Conservation (phyloP, 1,140 invertebrate species). For the Cotesia glomerata region DNA sequence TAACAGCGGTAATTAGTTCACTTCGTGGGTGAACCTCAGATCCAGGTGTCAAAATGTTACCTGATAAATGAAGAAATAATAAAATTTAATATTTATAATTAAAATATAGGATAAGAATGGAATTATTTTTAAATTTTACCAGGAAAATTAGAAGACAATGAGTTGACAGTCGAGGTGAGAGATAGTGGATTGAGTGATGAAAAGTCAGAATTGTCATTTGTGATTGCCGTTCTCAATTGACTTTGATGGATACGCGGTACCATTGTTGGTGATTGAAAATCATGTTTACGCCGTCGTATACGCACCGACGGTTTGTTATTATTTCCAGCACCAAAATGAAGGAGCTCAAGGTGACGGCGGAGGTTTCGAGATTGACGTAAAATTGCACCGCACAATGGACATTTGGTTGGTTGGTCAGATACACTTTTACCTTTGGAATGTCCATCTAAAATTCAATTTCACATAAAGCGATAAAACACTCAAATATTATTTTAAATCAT, state of each 20-base stretch:
- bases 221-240: conserved; percentile 26
- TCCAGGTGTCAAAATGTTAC: no score
- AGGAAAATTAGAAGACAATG: conserved; percentile 43
- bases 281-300: conserved; percentile 36
- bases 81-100: conserved; percentile 4
- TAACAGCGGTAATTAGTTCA: background rate
- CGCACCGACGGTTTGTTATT: conserved; percentile 39
- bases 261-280: conserved; percentile 37
- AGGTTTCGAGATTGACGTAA: conserved; percentile 58
- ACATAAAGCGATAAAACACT: no score
- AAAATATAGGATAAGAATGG: conserved; percentile 13
- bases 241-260: conserved; percentile 33
- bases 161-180: conserved; percentile 38
- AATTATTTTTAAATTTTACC: conserved; percentile 38
- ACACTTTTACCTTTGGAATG: conserved; percentile 47
- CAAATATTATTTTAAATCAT: no score
- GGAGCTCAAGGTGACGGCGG: conserved; percentile 56
- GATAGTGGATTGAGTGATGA: conserved; percentile 40
- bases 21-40: no score
- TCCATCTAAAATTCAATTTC: conserved; percentile 44
- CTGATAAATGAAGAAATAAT: no score
- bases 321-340: conserved; percentile 55
- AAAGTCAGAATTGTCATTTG: conserved; percentile 40
- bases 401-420: conserved; percentile 58
- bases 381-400: conserved; percentile 58